Conservation (phyloP, 2,888 invertebrate genomes). For the Trachelus troglodyta region DNA sequence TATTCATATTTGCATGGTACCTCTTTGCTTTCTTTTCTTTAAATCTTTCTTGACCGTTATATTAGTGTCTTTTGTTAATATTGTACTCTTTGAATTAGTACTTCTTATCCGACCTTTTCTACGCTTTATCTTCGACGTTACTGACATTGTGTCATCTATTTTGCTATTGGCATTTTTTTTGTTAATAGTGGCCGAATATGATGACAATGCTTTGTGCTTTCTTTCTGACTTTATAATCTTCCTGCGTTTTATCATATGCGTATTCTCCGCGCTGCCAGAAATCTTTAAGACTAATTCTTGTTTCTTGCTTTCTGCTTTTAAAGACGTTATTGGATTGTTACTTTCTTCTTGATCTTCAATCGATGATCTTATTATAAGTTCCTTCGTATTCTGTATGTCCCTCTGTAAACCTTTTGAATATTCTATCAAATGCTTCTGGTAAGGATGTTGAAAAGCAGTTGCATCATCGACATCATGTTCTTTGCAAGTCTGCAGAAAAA, state of each 20-base stretch:
- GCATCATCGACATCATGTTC: slow-evolving; percentile 15
- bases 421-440: slow-evolving; percentile 27
- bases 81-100: slow-evolving; percentile 52
- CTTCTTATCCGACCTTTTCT: slow-evolving; percentile 43
- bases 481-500: background rate
- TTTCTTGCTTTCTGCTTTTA: slow-evolving; percentile 15
- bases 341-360: slow-evolving; percentile 5
- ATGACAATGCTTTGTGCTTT: slow-evolving; percentile 5
- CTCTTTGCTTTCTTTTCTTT: slow-evolving; percentile 35
- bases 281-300: slow-evolving; percentile 31
- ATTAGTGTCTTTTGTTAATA: slow-evolving; percentile 44
- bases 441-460: slow-evolving; percentile 23
- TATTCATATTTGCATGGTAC: slow-evolving; percentile 19
- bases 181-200: slow-evolving; percentile 18
- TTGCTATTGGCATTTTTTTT: slow-evolving; percentile 32
- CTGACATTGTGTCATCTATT: slow-evolving; percentile 30
- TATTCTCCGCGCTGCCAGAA: slow-evolving; percentile 22
- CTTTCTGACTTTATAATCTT: slow-evolving; percentile 18
- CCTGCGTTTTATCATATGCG: slow-evolving; percentile 16
- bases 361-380: background rate
- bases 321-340: background rate
- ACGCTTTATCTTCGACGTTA: slow-evolving; percentile 40
- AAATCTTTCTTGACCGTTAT: slow-evolving; percentile 29
- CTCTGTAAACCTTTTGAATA: slow-evolving; percentile 32
- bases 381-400: slow-evolving; percentile 23